Base-by-base conservation (phyloP, 2,888 invertebrate genomes). In the Drosophila barbarae region DNA sequence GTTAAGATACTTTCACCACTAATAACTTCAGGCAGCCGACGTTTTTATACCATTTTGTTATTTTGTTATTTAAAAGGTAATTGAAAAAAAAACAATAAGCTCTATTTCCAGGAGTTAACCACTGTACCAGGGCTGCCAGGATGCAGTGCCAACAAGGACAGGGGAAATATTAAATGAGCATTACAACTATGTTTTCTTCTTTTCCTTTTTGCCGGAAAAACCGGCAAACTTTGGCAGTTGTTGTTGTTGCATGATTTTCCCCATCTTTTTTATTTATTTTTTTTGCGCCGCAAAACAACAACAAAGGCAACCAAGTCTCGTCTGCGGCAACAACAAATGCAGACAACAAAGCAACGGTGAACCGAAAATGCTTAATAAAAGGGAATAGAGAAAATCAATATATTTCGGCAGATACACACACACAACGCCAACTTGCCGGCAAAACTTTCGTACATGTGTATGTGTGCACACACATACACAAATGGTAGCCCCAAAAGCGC, bases 301-400 rank as follows among this genome's bases (percentile, higher is more conserved):
- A 64, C 41, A 51, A 21, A 51, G 50, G 15, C 61, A 64, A 51
- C 41, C 42, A 21, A 51, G 50, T 58, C 58, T 58, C 50, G 63
- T 35, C 63, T 35, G 61, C 12, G 38, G 42, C 51, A 78, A 39
- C 63, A 64, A 39, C 58, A 64, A 41, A 46, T 71, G 51, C 51
- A 67, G 66, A 58, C 69, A 56, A 66, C 69, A 67, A 69, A 67
- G 69, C 50, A 41, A 58, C 38, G 39, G 42, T 47, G 39, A 68
- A 66, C 50, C 55, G 69, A 68, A 68, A 58, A 67, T 44, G 57
- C 49, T 51, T 41, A 58, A 65, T 58, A 59, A 77, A 75, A 81
- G 76, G 76, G 73, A 82, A 77, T 74, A 63, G 49, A 68, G 84
- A 83, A 77, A 77, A 77, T 77, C 77, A 54, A 77, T 83, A 77